phyloP scores from a whole-genome alignment of 2,888 invertebrate species.

The Andrena haemorrhoa region DNA sequence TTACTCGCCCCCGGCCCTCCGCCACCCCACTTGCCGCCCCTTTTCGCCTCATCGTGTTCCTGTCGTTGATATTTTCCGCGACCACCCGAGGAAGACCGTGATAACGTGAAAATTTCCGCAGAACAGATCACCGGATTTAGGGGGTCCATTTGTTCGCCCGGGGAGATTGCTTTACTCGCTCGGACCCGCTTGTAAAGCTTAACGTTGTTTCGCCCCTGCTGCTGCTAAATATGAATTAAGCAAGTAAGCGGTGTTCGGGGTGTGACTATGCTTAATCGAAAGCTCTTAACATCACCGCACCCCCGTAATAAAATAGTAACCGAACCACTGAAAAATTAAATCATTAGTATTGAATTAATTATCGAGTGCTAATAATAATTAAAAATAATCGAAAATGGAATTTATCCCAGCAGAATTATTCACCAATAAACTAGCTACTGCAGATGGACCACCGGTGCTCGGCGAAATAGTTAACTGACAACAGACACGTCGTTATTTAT shows the following conservation, averaged over 20 bases:
- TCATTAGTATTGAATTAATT: no score
- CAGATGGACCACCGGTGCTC: not conserved
- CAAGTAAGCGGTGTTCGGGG: no score
- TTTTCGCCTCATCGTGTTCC: slow-evolving; percentile 3
- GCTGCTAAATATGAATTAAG: no score
- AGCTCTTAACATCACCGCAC: no score
- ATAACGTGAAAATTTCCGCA: slow-evolving; percentile 17
- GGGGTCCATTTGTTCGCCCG: not conserved
- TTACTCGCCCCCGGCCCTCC: not conserved
- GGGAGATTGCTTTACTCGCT: slow-evolving; percentile 3
- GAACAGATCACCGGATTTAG: slow-evolving; percentile 4
- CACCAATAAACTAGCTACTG: not conserved
- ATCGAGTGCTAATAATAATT: no score
- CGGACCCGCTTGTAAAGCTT: not conserved
- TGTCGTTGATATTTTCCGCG: slow-evolving; percentile 24
- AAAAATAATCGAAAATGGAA: no score
- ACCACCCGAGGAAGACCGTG: not conserved
- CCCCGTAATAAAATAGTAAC: no score
- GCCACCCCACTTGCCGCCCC: not conserved
- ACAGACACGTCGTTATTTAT: not conserved
- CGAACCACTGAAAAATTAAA: no score
- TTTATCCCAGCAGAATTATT: not conserved
- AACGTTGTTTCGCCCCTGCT: not conserved
- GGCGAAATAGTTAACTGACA: not conserved
- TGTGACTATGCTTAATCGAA: no score